A percentile compares a stretch with the other conserved stretches of the same genome.
Evolutionary conservation across 2,797 vertebrate species (phyloP).

Genomic region (Rhincodon typus): DNA sequence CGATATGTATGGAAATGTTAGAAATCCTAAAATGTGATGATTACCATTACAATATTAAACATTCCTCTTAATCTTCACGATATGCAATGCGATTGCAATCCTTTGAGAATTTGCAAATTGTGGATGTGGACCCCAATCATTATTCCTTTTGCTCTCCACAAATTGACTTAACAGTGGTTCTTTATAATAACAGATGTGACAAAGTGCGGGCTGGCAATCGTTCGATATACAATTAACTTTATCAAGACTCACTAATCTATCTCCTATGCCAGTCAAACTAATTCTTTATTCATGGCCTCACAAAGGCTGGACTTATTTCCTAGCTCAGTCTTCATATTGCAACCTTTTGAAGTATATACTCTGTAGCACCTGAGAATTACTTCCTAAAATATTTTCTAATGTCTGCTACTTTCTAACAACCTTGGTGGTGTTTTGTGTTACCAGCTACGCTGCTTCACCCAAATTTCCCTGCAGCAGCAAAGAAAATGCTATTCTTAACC

Average conservation of each 20-base stretch:
- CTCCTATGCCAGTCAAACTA: not conserved
- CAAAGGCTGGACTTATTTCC: not conserved
- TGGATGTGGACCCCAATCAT: not conserved
- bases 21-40: not conserved
- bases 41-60: not conserved
- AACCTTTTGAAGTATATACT: not conserved
- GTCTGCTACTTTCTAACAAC: not conserved
- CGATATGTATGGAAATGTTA: not conserved
- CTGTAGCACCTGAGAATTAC: not conserved
- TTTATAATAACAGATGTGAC: not conserved
- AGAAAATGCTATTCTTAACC: not conserved
- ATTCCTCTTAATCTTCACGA: not conserved
- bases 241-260: not conserved
- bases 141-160: not conserved
- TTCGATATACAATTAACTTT: not conserved
- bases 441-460: not conserved
- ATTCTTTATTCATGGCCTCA: not conserved
- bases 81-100: not conserved
- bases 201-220: not conserved
- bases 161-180: not conserved
- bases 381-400: not conserved
- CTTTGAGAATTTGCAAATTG: not conserved
- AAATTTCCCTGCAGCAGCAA: not conserved
- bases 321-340: not conserved
- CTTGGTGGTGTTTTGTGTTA: not conserved